Percentiles rank a stretch among this genome's conserved stretches.
Conservation (phyloP, 2,888 invertebrate genomes). For the Homarus gammarus region DNA sequence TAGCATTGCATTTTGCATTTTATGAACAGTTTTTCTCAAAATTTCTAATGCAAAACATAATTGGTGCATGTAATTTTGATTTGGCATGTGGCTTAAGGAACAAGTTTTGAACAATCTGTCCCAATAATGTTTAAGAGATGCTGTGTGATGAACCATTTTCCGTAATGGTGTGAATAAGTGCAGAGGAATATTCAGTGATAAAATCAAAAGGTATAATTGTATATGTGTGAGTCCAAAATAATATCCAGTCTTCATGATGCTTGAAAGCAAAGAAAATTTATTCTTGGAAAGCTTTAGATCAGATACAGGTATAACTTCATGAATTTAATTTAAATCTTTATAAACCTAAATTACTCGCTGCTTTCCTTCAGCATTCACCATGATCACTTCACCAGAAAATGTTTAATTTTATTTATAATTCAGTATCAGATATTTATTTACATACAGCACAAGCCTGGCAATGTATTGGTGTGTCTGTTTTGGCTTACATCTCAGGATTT, state of each 20-base stretch:
- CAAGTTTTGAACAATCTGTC: not conserved
- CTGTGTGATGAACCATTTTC: not conserved
- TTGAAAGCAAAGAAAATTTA: not conserved
- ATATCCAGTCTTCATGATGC: conserved; percentile 21
- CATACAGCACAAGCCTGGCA: no score
- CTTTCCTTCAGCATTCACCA: not conserved
- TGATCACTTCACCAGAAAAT: no score
- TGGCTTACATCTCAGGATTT: no score
- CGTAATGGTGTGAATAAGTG: not conserved
- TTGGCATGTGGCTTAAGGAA: not conserved
- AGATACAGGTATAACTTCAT: not conserved
- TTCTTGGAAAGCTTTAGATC: not conserved
- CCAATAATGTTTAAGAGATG: not conserved
- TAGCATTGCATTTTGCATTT: not conserved
- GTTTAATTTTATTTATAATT: no score
- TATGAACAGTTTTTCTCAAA: not conserved
- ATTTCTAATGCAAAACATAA: not conserved
- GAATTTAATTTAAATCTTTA: not conserved
- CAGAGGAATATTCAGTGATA: not conserved
- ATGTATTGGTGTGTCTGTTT: no score
- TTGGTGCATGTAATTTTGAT: not conserved
- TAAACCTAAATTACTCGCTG: not conserved
- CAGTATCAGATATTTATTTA: no score
- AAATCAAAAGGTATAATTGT: conserved; percentile 16
- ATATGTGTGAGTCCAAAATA: not conserved